Base-by-base conservation (phyloP, 2,113 vertebrate genomes). In the Talpa occidentalis region DNA sequence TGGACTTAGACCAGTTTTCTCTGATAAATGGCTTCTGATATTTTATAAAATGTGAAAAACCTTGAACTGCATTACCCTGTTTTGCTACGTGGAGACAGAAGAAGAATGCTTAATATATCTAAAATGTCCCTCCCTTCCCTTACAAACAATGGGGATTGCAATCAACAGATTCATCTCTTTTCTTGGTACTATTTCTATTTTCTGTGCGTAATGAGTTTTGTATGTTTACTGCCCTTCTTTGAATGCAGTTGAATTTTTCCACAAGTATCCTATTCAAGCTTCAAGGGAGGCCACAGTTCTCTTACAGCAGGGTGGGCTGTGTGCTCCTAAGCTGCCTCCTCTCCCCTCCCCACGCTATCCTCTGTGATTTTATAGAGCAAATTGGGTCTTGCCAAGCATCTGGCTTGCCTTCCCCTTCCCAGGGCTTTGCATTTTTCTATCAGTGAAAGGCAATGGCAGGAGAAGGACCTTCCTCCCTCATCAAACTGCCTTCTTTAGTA, bases 401-500 rank as follows among this genome's bases (percentile, higher is more conserved):
- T 93, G 87, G 60, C 35, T 59, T 2, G 6, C 17, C 10, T 89
- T 56, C 1, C 5, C 16, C 5, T 86, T 97, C 6, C 47, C 59
- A 37, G 21, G 59, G 64, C 56, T 74, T 69, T 62, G 60, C 28
- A 44, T 91, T 93, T 94, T 93, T 47, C 82, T 70, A 17, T 86
- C 37, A 82, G 32, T 44, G 40, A 94, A 93, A 93, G 26, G 64
- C 88, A 95, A 80, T 2, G 1, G 40, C 17, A 70, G 35, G 87
- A 93, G 40, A 54, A 88, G 83, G 74, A 93, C 91, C 91, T 96
- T 81, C 73, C 89, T 95, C 59, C 40, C 81, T 88, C 54, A 83
- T 73, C 74, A 90, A 92, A 95, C 35, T 86, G 69, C 86, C 81
- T 83, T 94, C 85, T 82, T 95, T 77, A 93, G 54, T 88, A 67